phyloP scores from a whole-genome alignment of 2,113 vertebrate genomes.

The Triplophysa dalaica region DNA sequence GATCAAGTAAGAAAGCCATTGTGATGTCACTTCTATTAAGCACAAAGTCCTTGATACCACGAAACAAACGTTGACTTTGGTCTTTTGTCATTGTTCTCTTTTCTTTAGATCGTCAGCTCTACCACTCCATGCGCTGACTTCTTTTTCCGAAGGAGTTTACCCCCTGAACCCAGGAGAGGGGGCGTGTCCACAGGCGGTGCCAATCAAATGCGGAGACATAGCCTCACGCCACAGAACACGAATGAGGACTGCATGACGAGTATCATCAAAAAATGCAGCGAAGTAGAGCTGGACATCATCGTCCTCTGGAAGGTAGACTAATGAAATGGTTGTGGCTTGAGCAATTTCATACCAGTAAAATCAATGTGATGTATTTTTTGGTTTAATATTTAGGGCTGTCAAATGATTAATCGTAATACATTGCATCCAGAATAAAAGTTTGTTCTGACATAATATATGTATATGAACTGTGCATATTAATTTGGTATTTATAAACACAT shows the following conservation, averaged over 20 bases:
- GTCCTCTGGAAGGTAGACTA: constrained; percentile 89
- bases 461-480: too few species aligned
- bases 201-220: constrained; percentile 52
- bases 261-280: constrained; percentile 83
- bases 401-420: too few species aligned
- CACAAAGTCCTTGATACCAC: not conserved
- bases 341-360: too few species aligned
- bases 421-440: too few species aligned
- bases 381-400: too few species aligned
- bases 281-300: constrained; percentile 89
- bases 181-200: constrained; percentile 33
- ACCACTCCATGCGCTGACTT: constrained; percentile 96
- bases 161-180: constrained; percentile 69
- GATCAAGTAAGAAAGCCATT: constrained; percentile 80
- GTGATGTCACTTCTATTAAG: not conserved
- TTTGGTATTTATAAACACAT: too few species aligned
- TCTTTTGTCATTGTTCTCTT: not conserved
- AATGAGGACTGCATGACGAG: constrained; percentile 66
- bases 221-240: not conserved
- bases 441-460: too few species aligned
- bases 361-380: too few species aligned
- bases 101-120: constrained; percentile 87
- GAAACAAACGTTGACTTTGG: too few species aligned
- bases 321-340: constrained; percentile 40
- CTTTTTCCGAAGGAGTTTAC: constrained; percentile 83